Percentiles rank a stretch among this genome's conserved stretches.
phyloP scores from a whole-genome alignment of 2,797 vertebrate genomes.

The Pseudopleuronectes americanus region DNA sequence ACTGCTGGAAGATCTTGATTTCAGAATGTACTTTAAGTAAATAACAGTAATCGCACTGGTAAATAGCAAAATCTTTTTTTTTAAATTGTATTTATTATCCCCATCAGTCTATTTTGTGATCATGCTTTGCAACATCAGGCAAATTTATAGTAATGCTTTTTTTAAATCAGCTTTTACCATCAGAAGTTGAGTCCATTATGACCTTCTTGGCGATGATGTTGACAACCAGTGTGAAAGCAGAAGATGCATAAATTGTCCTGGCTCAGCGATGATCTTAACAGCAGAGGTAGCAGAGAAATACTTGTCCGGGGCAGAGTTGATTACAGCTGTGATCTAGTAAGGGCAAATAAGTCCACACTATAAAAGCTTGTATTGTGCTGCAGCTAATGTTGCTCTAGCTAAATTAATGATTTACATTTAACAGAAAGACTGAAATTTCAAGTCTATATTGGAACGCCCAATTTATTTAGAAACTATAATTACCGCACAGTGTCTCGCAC shows the following conservation, averaged over 20 bases:
- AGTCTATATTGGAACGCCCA: not conserved
- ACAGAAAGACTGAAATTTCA: too few relatives aligned
- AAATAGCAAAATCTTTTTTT: too few relatives aligned
- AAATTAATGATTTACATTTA: too few relatives aligned
- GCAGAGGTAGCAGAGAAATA: slow-evolving; percentile 92
- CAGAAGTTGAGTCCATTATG: slow-evolving; percentile 87
- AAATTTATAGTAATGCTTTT: too few relatives aligned
- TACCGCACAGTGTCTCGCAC: too few relatives aligned
- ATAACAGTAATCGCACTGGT: too few relatives aligned
- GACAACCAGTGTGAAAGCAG: slow-evolving; percentile 94
- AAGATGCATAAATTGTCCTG: slow-evolving; percentile 95
- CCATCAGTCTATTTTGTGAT: too few relatives aligned
- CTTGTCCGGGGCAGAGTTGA: slow-evolving; percentile 93
- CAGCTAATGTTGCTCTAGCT: too few relatives aligned
- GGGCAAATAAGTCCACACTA: not conserved
- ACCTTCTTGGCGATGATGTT: slow-evolving; percentile 98
- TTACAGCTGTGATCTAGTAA: slow-evolving; percentile 89
- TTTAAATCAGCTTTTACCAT: slow-evolving; percentile 63
- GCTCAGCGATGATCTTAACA: slow-evolving; percentile 91
- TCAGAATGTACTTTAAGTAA: too few relatives aligned
- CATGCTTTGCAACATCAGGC: too few relatives aligned
- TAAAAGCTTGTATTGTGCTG: not conserved
- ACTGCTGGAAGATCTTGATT: too few relatives aligned
- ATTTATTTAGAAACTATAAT: not conserved
- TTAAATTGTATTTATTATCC: too few relatives aligned